These are phyloP conservation scores for Chaetodon trifasciatus DNA, from an alignment of 2,797 vertebrate genomes.

Conservation along the genomic window DNA sequence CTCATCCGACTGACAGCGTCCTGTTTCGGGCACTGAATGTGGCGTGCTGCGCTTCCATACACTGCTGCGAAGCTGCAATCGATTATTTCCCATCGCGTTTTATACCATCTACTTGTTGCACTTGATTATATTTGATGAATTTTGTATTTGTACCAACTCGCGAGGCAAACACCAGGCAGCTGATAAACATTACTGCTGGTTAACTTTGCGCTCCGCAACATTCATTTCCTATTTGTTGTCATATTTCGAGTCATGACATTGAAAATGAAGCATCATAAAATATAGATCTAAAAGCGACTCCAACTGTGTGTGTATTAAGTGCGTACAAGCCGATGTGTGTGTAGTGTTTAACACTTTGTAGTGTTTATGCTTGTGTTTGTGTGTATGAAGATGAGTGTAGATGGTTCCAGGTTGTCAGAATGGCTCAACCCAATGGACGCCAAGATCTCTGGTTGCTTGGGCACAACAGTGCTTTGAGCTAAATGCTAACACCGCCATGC, in stretches of 20 bases:
- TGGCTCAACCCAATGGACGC: not conserved
- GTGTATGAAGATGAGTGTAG: not conserved
- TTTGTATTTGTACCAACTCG: slow-evolving; percentile 69
- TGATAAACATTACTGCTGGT: slow-evolving; percentile 74
- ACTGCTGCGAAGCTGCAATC: slow-evolving; percentile 46
- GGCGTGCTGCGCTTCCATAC: slow-evolving; percentile 23
- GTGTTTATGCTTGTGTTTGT: not conserved
- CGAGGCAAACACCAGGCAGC: slow-evolving; percentile 75
- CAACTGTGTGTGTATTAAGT: slow-evolving; percentile 9
- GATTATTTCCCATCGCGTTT: slow-evolving; percentile 70
- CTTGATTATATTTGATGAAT: slow-evolving; percentile 66
- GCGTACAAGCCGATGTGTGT: not conserved
- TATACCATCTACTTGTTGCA: slow-evolving; percentile 47
- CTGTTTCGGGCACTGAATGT: slow-evolving; percentile 35
- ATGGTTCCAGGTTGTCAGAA: not conserved
- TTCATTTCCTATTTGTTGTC: slow-evolving; percentile 56
- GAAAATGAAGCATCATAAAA: slow-evolving; percentile 48
- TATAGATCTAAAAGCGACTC: slow-evolving; percentile 20
- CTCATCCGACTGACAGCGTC: slow-evolving; percentile 34
- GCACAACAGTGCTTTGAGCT: not conserved
- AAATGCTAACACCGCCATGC: not conserved
- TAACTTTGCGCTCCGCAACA: slow-evolving; percentile 43
- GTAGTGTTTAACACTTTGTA: not conserved
- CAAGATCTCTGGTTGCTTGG: not conserved
- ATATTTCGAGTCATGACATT: slow-evolving; percentile 37